Evolutionary conservation across 2,888 invertebrate genomes (phyloP).

Genomic region (Baccha elongata): DNA sequence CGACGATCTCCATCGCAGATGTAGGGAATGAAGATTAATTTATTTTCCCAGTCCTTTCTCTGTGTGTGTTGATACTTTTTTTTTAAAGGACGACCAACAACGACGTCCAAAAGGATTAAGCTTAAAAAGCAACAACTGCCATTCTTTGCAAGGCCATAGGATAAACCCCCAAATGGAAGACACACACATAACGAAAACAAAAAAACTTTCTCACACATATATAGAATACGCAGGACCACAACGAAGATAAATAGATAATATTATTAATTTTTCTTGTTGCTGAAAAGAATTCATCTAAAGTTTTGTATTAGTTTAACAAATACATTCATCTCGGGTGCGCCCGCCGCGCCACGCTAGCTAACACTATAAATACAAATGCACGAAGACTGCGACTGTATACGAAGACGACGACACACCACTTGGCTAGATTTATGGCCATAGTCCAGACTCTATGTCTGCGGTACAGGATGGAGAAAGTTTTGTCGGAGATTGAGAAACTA

Average conservation of each 20-base stretch:
- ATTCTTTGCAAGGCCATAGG: conserved; percentile 3
- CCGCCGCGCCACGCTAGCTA: conserved; percentile 13
- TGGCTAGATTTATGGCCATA: conserved; percentile 75
- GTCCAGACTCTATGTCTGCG: conserved; percentile 76
- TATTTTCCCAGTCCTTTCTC: conserved; percentile 27
- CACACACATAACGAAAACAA: conserved; percentile 9
- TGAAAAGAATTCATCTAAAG: conserved; percentile 76
- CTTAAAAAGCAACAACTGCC: conserved; percentile 56
- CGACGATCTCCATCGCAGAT: conserved; percentile 29
- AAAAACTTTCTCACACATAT: conserved; percentile 43
- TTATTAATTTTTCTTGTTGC: conserved; percentile 76
- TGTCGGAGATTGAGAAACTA: conserved; percentile 73
- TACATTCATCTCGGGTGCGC: conserved; percentile 74
- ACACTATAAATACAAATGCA: not conserved
- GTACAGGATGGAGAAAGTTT: conserved; percentile 74
- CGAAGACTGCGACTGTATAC: conserved; percentile 3
- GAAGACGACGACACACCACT: conserved; percentile 71
- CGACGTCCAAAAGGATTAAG: conserved; percentile 11
- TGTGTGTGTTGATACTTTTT: conserved; percentile 24
- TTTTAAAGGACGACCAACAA: conserved; percentile 22
- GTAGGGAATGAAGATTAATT: conserved; percentile 50
- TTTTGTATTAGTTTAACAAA: conserved; percentile 77
- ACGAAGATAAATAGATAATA: conserved; percentile 77
- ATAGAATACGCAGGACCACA: conserved; percentile 69
- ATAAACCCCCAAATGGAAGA: conserved; percentile 38